A percentile compares a stretch with the other conserved stretches of the same genome.
Evolutionary conservation across 2,113 vertebrate species (phyloP).

Genomic region (Elachura formosa): DNA sequence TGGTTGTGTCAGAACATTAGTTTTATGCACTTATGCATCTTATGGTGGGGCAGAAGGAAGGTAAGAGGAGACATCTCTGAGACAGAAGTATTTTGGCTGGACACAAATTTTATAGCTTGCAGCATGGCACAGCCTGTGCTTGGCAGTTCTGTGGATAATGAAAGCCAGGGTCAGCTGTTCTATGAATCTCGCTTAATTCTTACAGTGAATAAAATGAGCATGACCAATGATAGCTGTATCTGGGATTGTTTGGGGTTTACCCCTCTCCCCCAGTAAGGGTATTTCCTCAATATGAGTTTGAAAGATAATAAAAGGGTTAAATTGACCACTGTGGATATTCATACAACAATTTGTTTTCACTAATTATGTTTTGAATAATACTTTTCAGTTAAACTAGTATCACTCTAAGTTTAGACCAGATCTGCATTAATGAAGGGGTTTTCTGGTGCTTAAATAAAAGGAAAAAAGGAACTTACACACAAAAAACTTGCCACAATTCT

Average conservation of each 20-base stretch:
- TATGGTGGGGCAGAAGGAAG: background rate
- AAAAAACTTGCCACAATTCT: background rate
- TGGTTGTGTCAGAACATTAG: background rate
- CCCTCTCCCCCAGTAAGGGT: rapidly evolving
- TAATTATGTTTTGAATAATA: background rate
- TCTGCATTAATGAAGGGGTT: background rate
- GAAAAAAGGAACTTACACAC: background rate
- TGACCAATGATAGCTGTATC: background rate
- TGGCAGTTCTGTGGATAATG: background rate
- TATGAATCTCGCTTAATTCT: background rate
- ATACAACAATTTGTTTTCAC: background rate
- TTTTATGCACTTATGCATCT: background rate
- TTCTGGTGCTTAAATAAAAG: background rate
- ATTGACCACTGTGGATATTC: background rate
- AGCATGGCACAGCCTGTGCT: rapidly evolving
- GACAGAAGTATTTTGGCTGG: background rate
- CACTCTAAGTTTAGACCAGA: background rate
- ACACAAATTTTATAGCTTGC: background rate
- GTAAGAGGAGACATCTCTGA: background rate
- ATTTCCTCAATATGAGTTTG: background rate
- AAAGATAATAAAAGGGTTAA: background rate
- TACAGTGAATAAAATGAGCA: background rate
- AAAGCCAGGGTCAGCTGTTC: background rate
- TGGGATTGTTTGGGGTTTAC: background rate
- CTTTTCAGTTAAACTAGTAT: background rate